Conservation (phyloP, 2,797 vertebrate genomes). For the Onychomys leucogaster region DNA sequence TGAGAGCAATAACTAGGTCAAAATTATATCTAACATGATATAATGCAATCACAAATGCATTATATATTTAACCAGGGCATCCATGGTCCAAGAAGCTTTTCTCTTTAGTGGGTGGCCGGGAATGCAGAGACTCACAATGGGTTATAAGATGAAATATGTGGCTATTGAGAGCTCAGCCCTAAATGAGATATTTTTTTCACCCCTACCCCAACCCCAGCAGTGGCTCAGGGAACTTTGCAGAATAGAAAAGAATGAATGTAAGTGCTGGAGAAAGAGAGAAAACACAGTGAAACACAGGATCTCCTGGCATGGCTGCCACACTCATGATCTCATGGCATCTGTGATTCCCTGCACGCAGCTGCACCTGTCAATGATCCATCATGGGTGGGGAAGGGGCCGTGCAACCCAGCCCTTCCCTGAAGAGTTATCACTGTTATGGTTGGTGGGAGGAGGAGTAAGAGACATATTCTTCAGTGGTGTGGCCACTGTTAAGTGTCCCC, state of each 20-base stretch:
- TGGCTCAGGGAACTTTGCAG: neutral
- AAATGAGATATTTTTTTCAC: neutral
- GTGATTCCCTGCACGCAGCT: neutral
- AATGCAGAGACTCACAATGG: too few relatives aligned
- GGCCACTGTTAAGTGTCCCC: neutral
- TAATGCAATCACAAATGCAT: neutral
- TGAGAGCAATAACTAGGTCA: neutral
- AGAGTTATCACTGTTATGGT: neutral
- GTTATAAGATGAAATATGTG: neutral
- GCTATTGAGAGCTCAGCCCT: neutral
- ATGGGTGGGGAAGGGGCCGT: neutral
- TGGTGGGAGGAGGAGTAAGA: neutral
- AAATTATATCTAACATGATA: neutral
- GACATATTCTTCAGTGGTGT: neutral
- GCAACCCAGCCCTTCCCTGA: neutral
- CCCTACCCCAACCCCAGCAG: too few relatives aligned
- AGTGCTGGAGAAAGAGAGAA: neutral
- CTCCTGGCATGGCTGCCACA: neutral
- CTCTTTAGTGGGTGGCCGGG: too few relatives aligned
- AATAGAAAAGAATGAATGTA: neutral
- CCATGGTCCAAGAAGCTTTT: neutral
- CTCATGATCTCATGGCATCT: too few relatives aligned
- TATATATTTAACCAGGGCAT: neutral
- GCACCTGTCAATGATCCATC: neutral
- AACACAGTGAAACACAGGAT: rapidly evolving